Base-by-base conservation (phyloP, 2,797 vertebrate species). In the Sebastes wilsoni region DNA sequence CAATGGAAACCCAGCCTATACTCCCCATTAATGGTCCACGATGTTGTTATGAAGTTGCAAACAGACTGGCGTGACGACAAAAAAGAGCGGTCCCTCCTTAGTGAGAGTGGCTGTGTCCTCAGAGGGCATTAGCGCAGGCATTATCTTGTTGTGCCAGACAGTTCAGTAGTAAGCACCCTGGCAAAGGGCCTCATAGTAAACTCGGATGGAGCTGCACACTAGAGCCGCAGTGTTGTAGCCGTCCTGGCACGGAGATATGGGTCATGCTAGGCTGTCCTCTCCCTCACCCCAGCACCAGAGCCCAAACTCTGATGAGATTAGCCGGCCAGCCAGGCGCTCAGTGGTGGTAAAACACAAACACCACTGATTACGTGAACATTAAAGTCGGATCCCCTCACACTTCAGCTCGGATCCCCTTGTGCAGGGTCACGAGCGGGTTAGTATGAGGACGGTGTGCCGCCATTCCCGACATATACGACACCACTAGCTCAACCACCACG, bases 271-370 rank as follows among this genome's bases (percentile, higher is more conserved):
- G 87, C 88, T 95, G 94, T 94, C 94, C 94, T 95, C 91, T 92
- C 82, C 73, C 90, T 92, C 88, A 94, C 93, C 94, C 90, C 91
- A 20, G 69, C 88, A 85, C 89, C 86, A 82, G 72, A 92, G 90
- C 89, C 90, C 89, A 93, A 92, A 91, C 92, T 87, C 93, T 93
- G 93, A 95, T 94, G 94, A 94, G 95, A 95, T 95, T 95, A 95
- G 92, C 91, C 72, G 78, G 85, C 88, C 90, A 82, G 93, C 89
- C 91, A 92, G 92, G 86, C 87, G 79, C 90, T 93, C 87, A 89
- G 82, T 90, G 86, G 87, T 88, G 92, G 87, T 89, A 93, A 92
- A 93, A 94, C 88, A 91, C 83, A 94, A 94, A 94, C 89, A 92
- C 88, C 87, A 87, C 72, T 86, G 92, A 91, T 94, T 90, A 95